These are phyloP conservation scores for Eupithecia insigniata DNA, from an alignment of 2,888 invertebrate species.

Conservation along the genomic window DNA sequence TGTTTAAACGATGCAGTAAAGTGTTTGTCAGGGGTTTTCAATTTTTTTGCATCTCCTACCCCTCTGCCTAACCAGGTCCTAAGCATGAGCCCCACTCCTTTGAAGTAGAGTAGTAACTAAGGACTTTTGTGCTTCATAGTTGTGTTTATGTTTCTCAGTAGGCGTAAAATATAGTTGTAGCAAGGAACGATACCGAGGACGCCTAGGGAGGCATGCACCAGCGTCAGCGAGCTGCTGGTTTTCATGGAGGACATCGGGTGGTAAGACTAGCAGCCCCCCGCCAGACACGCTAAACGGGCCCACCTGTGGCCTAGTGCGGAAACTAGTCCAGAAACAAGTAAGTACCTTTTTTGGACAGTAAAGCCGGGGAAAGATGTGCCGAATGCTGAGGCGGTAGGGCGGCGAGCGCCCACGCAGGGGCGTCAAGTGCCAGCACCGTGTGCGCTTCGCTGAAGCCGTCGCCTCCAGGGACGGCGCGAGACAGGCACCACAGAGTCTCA, in stretches of 20 bases:
- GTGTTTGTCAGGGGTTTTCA: background rate
- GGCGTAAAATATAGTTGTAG: background rate
- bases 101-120: background rate
- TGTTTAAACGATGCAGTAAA: background rate
- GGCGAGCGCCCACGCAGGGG: constrained; percentile 93
- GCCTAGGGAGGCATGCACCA: too few relatives aligned
- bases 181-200: too few relatives aligned
- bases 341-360: constrained; percentile 72
- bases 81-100: too few relatives aligned
- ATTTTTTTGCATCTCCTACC: too few relatives aligned
- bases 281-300: too few relatives aligned
- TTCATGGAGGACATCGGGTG: too few relatives aligned
- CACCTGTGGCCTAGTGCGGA: too few relatives aligned
- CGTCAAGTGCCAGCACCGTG: constrained; percentile 89
- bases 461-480: constrained; percentile 87
- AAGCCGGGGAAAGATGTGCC: constrained; percentile 65
- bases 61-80: background rate
- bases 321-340: too few relatives aligned
- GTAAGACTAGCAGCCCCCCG: too few relatives aligned
- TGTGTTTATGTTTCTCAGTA: background rate
- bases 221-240: too few relatives aligned
- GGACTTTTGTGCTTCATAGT: background rate
- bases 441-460: constrained; percentile 85
- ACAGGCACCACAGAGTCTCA: constrained; percentile 80
- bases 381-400: constrained; percentile 66